Base-by-base conservation (phyloP, 1,140 invertebrate genomes). In the Periplaneta americana region DNA sequence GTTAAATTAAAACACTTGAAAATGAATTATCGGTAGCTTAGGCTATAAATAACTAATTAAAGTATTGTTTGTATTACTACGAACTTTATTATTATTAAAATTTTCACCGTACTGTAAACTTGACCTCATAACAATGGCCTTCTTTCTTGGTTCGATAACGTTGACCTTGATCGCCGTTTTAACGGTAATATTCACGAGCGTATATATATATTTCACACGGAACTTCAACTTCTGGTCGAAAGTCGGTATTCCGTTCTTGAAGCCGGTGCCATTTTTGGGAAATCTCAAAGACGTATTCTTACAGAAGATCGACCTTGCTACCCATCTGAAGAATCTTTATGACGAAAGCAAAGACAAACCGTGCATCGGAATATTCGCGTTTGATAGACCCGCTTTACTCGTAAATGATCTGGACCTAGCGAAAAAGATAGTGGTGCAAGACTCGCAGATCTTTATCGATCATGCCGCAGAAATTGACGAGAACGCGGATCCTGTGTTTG, bases 401-500 rank as follows among this genome's bases (percentile, higher is more conserved):
- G 84, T 87, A 57, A 85, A 85, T 82, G 88, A 89, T 84, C 87
- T 87, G 32, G 87, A 88, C 83, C 82, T 92, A 28, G 86, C 90
- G 5, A 89, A 89, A 78, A 84, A 87, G 33, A 88, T 93, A 74
- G 84, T 92, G 39, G 85, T 91, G 13, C 90, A 89, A 36, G 91
- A 93, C 83, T 93, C 93, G 83, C 85, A 88, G 17, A 85, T 88
- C 83, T 93, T 93, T 82, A 85, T 88, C 76, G 89, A 90, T 82
- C 85, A 88, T 17, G 89, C 88, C 83, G 85, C 90, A 75, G 88
- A 86, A 83, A 85, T 84, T 11, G 88, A 88, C 79, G 88, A 88
- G 15, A 84, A 88, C 1, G 85, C 89, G 75, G 90, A 92, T 82
- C 87, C 91, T 15, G 76, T 92, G 28, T 86, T 87, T 17, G 18